phyloP scores from a whole-genome alignment of 2,113 vertebrate genomes.

The Siniperca knerii region DNA sequence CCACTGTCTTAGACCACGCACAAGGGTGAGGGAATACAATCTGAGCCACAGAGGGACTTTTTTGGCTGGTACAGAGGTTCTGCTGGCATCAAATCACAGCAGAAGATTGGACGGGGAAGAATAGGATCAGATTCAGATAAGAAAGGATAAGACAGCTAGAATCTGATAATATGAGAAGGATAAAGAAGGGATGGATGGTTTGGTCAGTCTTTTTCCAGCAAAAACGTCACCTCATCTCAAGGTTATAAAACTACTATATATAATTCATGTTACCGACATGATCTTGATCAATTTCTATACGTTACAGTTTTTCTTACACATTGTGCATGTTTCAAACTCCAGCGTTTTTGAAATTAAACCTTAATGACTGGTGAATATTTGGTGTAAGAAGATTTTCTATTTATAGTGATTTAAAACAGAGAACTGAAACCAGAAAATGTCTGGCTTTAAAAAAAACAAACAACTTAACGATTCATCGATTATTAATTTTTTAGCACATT shows the following conservation, averaged over 20 bases:
- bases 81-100: slow-evolving; percentile 57
- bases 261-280: neutral
- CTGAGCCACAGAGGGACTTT: slow-evolving; percentile 36
- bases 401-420: neutral
- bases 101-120: slow-evolving; percentile 25
- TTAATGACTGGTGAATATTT: neutral
- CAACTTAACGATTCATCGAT: no score
- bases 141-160: slow-evolving; percentile 6
- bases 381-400: neutral
- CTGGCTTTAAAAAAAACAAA: no score
- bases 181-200: slow-evolving; percentile 10
- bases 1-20: slow-evolving; percentile 27
- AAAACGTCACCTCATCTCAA: neutral
- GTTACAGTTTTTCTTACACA: neutral
- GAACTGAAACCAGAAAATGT: no score
- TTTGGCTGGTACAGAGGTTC: slow-evolving; percentile 28
- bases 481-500: no score
- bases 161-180: slow-evolving; percentile 23
- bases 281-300: neutral
- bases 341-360: neutral
- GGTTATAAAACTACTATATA: neutral
- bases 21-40: slow-evolving; percentile 36
- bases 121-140: slow-evolving; percentile 38
- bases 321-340: neutral
- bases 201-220: slow-evolving; percentile 22